Percentiles rank a stretch among this genome's conserved stretches.
Evolutionary conservation across 2,113 vertebrate genomes (phyloP).

Genomic region (Etia nguti): DNA sequence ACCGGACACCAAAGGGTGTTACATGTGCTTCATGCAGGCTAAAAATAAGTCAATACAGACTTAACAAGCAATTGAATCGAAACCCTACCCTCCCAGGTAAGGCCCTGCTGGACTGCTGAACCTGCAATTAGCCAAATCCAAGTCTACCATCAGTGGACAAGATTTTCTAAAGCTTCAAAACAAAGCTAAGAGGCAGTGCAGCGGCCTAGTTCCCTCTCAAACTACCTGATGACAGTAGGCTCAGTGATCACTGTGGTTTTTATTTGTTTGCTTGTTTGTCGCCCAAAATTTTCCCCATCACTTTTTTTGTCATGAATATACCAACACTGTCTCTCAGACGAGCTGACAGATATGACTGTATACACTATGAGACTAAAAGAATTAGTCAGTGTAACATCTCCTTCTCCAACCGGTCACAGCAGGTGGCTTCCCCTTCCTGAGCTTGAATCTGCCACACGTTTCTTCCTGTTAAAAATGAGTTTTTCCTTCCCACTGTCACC

Average conservation of each 20-base stretch:
- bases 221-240: not conserved
- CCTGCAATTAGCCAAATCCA: not conserved
- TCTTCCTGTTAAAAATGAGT: not conserved
- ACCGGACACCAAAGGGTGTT: not conserved
- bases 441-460: not conserved
- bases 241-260: not conserved
- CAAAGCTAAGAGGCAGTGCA: not conserved
- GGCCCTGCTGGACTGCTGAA: not conserved
- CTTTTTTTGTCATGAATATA: not conserved
- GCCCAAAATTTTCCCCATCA: not conserved
- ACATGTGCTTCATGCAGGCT: not conserved
- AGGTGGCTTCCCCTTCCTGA: not conserved
- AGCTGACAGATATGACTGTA: not conserved
- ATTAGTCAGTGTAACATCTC: not conserved
- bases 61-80: not conserved
- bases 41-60: not conserved
- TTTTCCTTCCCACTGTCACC: not conserved
- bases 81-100: not conserved
- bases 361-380: not conserved
- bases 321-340: not conserved
- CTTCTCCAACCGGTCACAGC: not conserved
- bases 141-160: not conserved
- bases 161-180: not conserved
- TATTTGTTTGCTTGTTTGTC: not conserved
- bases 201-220: not conserved